phyloP scores from a whole-genome alignment of 2,888 invertebrate species.

The Halocaridina rubra region DNA sequence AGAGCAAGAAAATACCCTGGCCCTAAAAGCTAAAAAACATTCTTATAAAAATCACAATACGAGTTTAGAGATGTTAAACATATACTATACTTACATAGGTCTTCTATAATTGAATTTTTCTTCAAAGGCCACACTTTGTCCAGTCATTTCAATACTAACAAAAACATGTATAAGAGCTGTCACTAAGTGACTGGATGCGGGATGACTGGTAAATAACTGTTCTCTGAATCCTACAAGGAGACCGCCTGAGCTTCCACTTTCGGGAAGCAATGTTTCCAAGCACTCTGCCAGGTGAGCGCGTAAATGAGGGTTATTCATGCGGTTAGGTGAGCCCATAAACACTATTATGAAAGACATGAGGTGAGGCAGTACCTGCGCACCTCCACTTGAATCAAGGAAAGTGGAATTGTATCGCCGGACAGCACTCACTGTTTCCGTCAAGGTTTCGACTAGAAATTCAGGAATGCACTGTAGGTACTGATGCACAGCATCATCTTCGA shows the following conservation, averaged over 20 bases:
- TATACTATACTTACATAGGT: constrained; percentile 76
- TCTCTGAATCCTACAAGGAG: constrained; percentile 70
- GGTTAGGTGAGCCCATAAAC: constrained; percentile 86
- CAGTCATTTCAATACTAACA: constrained; percentile 98
- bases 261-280: constrained; percentile 86
- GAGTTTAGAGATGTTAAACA: too few species aligned
- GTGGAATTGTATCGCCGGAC: constrained; percentile 76
- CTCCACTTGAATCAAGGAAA: constrained; percentile 73
- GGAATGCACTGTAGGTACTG: constrained; percentile 79
- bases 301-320: constrained; percentile 91
- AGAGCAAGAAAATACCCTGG: too few species aligned
- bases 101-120: constrained; percentile 96
- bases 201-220: constrained; percentile 73
- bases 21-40: neutral
- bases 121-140: constrained; percentile 94
- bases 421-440: constrained; percentile 83
- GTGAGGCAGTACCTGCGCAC: constrained; percentile 66
- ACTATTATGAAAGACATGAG: constrained; percentile 78
- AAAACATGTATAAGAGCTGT: constrained; percentile 88
- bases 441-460: constrained; percentile 89
- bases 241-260: constrained; percentile 69
- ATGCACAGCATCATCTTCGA: constrained; percentile 62
- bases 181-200: constrained; percentile 75
- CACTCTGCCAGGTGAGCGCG: constrained; percentile 91
- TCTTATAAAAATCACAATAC: neutral